Evolutionary conservation across 2,113 vertebrate species (phyloP), one percentile per base, ranked within the genome.

Genomic region (Zosterops pallidus): DNA sequence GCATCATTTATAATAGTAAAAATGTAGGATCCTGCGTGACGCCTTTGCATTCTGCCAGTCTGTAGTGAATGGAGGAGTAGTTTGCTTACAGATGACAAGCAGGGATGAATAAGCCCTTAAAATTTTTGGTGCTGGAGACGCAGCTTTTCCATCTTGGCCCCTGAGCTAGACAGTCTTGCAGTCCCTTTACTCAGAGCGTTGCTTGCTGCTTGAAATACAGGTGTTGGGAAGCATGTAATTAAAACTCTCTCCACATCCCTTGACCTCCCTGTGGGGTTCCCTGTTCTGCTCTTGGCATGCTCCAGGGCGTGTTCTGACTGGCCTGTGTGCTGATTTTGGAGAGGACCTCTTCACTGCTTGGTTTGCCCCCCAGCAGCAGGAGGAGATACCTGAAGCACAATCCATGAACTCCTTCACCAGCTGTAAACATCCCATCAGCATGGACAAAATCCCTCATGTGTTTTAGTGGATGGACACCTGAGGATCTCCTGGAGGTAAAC

Each of bases 11-110:
- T 85, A 81, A 95, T 93, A 91, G 92, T 90, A 93, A 74, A 90
- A 85, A 55, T 0, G 7, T 94, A 83, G 89, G 86, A 70, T 95
- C 69, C 78, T 83, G 90, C 3, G 3, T 39, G 47, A 69, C 50
- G 76, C 88, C 88, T 91, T 96, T 94, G 88, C 90, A 52, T 87
- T 50, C 90, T 93, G 83, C 85, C 92, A 83, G 71, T 14, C 79
- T 46, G 25, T 29, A 78, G 42, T 90, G 92, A 93, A 93, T 96
- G 94, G 85, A 89, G 85, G 92, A 88, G 90, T 92, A 93, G 85
- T 89, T 94, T 91, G 86, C 90, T 95, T 91, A 78, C 87, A 65
- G 74, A 76, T 94, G 86, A 91, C 74, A 60, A 46, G 77, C n/a
- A 23, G 69, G 44, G 60, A 82, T 97, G 91, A 96, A 68, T 87